Evolutionary conservation across 2,797 vertebrate species (phyloP).

Genomic region (Danio kyathit): DNA sequence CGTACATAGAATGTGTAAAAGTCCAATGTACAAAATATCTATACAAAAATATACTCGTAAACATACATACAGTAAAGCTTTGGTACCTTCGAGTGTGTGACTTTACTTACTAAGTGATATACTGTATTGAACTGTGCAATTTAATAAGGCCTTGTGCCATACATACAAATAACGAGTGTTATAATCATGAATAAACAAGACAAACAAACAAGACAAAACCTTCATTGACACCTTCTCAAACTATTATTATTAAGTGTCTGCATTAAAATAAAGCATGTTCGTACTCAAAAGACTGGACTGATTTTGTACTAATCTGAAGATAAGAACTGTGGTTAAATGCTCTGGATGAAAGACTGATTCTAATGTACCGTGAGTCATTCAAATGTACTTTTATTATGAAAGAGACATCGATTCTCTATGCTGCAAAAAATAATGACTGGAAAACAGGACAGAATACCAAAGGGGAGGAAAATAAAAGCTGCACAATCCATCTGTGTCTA

Average conservation of each 20-base stretch:
- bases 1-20: slow-evolving; percentile 49
- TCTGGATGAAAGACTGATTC: not conserved
- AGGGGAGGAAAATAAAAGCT: not conserved
- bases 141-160: slow-evolving; percentile 63
- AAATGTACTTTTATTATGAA: not conserved
- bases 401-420: not conserved
- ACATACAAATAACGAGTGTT: slow-evolving; percentile 55
- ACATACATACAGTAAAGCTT: slow-evolving; percentile 80
- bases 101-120: slow-evolving; percentile 56
- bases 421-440: not conserved
- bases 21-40: slow-evolving; percentile 74
- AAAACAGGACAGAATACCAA: not conserved
- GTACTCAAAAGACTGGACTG: not conserved
- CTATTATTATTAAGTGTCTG: not conserved
- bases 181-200: slow-evolving; percentile 37
- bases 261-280: not conserved
- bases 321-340: not conserved
- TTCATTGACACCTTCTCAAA: not conserved
- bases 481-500: not conserved
- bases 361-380: slow-evolving; percentile 11
- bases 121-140: slow-evolving; percentile 67
- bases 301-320: not conserved
- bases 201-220: not conserved
- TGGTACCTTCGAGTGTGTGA: slow-evolving; percentile 82
- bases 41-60: slow-evolving; percentile 83